Conservation (phyloP, 2,113 vertebrate genomes). For the Poecilia latipinna region DNA sequence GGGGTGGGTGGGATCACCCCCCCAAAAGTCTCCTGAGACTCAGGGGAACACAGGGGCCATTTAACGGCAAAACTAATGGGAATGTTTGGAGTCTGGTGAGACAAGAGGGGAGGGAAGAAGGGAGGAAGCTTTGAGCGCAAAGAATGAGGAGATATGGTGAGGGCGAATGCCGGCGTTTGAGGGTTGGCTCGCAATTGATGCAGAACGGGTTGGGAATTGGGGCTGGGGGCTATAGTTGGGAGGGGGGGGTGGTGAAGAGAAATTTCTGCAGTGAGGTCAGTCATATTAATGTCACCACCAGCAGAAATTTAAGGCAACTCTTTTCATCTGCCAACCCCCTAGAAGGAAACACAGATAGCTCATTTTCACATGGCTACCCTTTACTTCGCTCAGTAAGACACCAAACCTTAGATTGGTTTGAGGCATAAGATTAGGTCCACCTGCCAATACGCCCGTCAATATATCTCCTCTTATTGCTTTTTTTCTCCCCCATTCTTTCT, state of each 20-base stretch:
- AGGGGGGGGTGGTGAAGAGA: slow-evolving; percentile 12
- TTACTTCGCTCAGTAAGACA: slow-evolving; percentile 52
- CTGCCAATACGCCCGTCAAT: slow-evolving; percentile 72
- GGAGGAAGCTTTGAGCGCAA: slow-evolving; percentile 25
- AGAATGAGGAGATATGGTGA: slow-evolving; percentile 12
- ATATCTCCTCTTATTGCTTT: slow-evolving; percentile 61
- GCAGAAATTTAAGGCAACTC: slow-evolving; percentile 53
- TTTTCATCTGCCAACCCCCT: slow-evolving; percentile 45
- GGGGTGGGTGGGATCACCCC: slow-evolving; percentile 46
- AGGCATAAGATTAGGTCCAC: slow-evolving; percentile 58
- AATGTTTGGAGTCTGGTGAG: slow-evolving; percentile 57
- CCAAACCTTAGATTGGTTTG: slow-evolving; percentile 45
- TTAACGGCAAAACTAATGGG: slow-evolving; percentile 72
- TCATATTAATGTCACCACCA: slow-evolving; percentile 68
- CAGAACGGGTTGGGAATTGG: slow-evolving; percentile 66
- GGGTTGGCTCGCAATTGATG: slow-evolving; percentile 55
- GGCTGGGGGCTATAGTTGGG: slow-evolving; percentile 33
- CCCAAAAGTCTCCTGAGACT: slow-evolving; percentile 68
- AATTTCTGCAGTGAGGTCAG: slow-evolving; percentile 63
- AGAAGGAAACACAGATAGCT: slow-evolving; percentile 48
- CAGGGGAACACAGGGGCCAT: slow-evolving; percentile 70
- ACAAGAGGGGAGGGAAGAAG: slow-evolving; percentile 28
- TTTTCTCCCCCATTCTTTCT: slow-evolving; percentile 23
- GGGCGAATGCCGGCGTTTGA: slow-evolving; percentile 33
- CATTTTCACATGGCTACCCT: slow-evolving; percentile 57